Percentiles rank a stretch among this genome's conserved stretches.
These are phyloP conservation scores for Gouania willdenowi DNA, from an alignment of 2,797 vertebrate genomes.

Conservation along the genomic window DNA sequence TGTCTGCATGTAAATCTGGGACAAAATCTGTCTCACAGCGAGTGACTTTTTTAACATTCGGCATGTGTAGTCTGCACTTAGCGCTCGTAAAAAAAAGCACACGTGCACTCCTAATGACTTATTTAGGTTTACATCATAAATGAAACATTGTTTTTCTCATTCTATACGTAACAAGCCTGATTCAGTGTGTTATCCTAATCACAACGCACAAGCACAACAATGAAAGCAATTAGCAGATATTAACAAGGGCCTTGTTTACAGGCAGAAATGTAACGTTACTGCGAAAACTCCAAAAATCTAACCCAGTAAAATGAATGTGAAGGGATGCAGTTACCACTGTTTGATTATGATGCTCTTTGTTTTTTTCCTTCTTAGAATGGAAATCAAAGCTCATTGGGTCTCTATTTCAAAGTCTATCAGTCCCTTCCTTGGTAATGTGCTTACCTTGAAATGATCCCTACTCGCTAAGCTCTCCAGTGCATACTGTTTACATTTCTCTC, in stretches of 20 bases:
- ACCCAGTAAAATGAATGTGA: conserved; percentile 53
- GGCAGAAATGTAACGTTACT: conserved; percentile 35
- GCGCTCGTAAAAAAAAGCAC: neutral
- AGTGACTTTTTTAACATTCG: no score
- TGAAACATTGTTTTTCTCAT: conserved; percentile 16
- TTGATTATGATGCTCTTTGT: conserved; percentile 14
- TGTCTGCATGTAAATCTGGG: neutral
- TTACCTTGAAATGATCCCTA: conserved; percentile 70
- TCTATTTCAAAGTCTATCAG: conserved; percentile 52
- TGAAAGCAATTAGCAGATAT: conserved; percentile 61
- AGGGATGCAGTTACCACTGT: conserved; percentile 35
- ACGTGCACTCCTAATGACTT: conserved; percentile 10
- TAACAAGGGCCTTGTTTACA: conserved; percentile 45
- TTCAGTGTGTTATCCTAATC: conserved; percentile 42
- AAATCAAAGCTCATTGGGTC: conserved; percentile 51
- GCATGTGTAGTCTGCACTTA: neutral
- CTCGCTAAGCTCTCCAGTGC: conserved; percentile 55
- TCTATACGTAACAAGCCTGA: conserved; percentile 18
- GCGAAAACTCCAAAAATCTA: conserved; percentile 51
- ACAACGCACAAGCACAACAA: conserved; percentile 45
- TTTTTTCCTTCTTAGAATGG: neutral
- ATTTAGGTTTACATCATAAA: conserved; percentile 15
- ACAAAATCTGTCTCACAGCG: no score
- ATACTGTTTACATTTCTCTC: conserved; percentile 74
- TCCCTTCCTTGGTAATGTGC: conserved; percentile 58